Evolutionary conservation across 2,797 vertebrate species (phyloP), one percentile per base, ranked within the genome.

Genomic region (Cyprinodon diabolis): DNA sequence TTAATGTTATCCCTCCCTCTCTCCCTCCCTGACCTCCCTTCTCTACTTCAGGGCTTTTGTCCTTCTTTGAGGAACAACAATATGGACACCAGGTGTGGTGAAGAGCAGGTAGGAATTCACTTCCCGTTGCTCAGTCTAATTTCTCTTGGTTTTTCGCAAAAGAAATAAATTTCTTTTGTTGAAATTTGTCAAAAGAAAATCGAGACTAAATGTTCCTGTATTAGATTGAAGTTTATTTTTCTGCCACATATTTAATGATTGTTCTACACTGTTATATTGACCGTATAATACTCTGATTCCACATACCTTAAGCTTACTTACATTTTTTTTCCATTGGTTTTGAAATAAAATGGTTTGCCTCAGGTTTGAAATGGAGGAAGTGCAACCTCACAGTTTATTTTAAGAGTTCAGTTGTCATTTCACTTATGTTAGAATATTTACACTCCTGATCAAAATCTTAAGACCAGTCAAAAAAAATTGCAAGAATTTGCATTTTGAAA

Each of bases 41-140:
- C 49, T 76, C 21, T 73, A 77, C 76, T 74, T 54, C 86, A 90
- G 88, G 85, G 83, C 66, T 58, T 48, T 82, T 87, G 86, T 77
- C 81, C 76, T 45, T 85, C 82, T 84, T 69, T 87, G 84, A 90
- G 83, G 86, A 87, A 77, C 87, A 84, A 69, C 87, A 84, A 86
- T 86, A 92, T 93, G 93, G 92, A 91, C 72, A 78, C 87, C 85
- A 87, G 83, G 84, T 86, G 89, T 89, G 87, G 77, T 71, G 82
- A 89, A 76, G 70, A 78, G 60, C 81, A 90, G 90, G 89, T 93
- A 87, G 52, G 79, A 79, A 4, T 49, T 67, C 9, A n/a, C 0
- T 69, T 72, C 55, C 67, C 2, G 71, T n/a, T 35, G 3, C 47
- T 15, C 47, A n/a, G 21, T 19, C 15, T 73, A 11, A 48, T 55